Evolutionary conservation across 2,888 invertebrate species (phyloP).

Genomic region (Aleiodes leptofemur): DNA sequence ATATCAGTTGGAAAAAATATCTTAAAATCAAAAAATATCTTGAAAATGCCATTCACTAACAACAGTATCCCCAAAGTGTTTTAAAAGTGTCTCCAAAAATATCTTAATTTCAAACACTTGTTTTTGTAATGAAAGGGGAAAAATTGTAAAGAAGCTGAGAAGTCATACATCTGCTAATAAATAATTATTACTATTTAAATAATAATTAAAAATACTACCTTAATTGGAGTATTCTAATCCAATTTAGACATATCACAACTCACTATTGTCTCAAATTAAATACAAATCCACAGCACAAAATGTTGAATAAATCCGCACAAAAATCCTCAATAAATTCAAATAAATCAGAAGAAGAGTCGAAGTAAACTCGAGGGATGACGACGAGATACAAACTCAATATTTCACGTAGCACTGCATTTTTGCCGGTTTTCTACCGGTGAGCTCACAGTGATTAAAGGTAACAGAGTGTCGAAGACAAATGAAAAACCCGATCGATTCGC

Average conservation of each 20-base stretch:
- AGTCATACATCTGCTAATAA: no score
- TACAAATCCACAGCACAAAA: constrained; percentile 50
- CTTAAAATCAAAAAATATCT: no score
- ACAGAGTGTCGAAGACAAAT: constrained; percentile 71
- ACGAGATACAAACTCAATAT: constrained; percentile 2
- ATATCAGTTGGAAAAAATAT: no score
- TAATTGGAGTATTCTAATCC: constrained; percentile 57
- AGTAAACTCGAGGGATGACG: constrained; percentile 17
- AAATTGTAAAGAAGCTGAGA: no score
- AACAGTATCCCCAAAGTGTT: no score
- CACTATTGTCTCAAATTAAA: constrained; percentile 45
- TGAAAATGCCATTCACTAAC: no score
- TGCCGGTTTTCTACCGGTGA: constrained; percentile 54
- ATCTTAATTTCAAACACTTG: no score
- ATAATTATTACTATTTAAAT: no score
- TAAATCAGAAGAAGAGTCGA: constrained; percentile 4
- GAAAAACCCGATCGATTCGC: constrained; percentile 68
- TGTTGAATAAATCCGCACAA: constrained; percentile 16
- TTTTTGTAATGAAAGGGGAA: no score
- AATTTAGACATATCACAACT: constrained; percentile 61
- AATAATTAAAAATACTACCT: constrained; percentile 51
- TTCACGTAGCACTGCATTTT: constrained; percentile 45
- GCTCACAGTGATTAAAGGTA: constrained; percentile 52
- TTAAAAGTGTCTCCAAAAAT: no score
- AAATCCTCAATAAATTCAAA: constrained; percentile 3